phyloP scores from a whole-genome alignment of 2,888 invertebrate genomes.

The Acanthacorydalis orientalis region DNA sequence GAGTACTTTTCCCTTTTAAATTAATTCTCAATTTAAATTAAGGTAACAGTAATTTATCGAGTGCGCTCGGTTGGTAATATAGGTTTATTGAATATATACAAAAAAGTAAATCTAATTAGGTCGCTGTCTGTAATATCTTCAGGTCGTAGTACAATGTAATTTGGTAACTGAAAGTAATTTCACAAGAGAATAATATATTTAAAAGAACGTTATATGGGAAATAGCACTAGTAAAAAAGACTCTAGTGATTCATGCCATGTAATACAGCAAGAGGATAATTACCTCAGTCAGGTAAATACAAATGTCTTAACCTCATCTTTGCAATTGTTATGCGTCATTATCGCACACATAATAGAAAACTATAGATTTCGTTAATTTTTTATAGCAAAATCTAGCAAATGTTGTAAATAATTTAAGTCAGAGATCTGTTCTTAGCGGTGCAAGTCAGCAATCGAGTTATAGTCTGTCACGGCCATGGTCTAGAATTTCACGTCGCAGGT shows the following conservation, averaged over 20 bases:
- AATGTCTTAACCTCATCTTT: conserved; percentile 12
- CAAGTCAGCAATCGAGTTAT: conserved; percentile 40
- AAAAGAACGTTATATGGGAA: conserved; percentile 21
- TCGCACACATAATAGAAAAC: conserved; percentile 6
- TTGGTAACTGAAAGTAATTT: too few species aligned
- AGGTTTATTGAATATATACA: too few species aligned
- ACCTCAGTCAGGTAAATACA: conserved; percentile 13
- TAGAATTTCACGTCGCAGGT: conserved; percentile 47
- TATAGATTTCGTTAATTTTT: too few species aligned
- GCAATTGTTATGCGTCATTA: conserved; percentile 21
- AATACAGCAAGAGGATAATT: conserved; percentile 2
- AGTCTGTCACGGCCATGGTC: conserved; percentile 49
- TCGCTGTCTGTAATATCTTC: too few species aligned
- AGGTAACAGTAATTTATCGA: too few species aligned
- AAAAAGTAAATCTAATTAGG: too few species aligned
- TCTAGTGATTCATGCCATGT: conserved; percentile 2
- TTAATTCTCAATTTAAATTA: too few species aligned
- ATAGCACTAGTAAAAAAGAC: conserved; percentile 17
- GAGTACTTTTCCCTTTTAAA: too few species aligned
- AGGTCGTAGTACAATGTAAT: too few species aligned
- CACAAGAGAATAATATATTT: too few species aligned
- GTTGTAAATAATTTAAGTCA: conserved; percentile 42
- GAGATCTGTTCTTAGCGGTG: conserved; percentile 38
- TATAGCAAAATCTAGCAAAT: conserved; percentile 37
- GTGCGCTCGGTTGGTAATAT: too few species aligned